These are phyloP conservation scores for Calephelis nemesis DNA, from an alignment of 1,140 invertebrate genomes.

Conservation along the genomic window DNA sequence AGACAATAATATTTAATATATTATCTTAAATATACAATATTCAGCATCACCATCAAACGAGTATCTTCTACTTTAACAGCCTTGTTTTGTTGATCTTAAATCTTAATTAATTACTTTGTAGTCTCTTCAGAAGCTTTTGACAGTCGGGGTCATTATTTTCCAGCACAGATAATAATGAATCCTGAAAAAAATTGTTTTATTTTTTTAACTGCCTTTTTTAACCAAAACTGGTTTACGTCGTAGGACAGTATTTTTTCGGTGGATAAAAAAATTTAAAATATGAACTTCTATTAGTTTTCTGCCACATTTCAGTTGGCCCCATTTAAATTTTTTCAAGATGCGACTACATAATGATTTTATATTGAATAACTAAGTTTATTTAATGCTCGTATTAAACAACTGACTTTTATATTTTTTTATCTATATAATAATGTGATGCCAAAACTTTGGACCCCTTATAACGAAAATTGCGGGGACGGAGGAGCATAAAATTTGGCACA, in stretches of 20 bases:
- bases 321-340: too few species aligned
- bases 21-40: neutral
- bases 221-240: neutral
- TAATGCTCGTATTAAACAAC: too few species aligned
- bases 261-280: too few species aligned
- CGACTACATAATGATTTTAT: too few species aligned
- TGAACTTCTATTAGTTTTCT: neutral
- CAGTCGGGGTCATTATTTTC: conserved; percentile 22
- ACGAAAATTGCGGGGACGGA: too few species aligned
- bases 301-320: neutral
- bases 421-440: too few species aligned
- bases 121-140: conserved; percentile 18
- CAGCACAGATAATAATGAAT: conserved; percentile 26
- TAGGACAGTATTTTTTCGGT: neutral
- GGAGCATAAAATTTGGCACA: too few species aligned
- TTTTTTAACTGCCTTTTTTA: neutral
- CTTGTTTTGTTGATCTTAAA: neutral
- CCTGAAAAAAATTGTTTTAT: conserved; percentile 28
- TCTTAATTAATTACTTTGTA: neutral
- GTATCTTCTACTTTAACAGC: neutral
- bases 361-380: too few species aligned
- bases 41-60: neutral
- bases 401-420: too few species aligned
- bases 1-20: too few species aligned
- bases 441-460: too few species aligned